Conservation (phyloP, 2,888 invertebrate genomes). For the Morpho deidamia region DNA sequence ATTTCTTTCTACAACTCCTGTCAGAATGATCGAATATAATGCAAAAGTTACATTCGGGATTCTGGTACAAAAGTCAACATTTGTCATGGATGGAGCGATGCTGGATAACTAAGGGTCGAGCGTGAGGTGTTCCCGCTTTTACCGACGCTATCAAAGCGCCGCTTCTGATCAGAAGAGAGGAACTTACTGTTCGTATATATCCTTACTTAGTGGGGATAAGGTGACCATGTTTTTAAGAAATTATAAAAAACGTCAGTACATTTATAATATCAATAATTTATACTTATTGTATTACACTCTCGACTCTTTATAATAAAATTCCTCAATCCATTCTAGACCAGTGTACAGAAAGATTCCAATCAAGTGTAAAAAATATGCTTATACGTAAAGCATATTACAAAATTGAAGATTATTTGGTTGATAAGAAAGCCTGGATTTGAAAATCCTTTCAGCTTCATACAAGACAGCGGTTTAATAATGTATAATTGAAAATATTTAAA, state of each 20-base stretch:
- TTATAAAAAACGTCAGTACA: not conserved
- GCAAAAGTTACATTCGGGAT: constrained; percentile 23
- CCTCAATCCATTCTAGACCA: no score
- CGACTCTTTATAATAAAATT: no score
- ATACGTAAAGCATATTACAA: no score
- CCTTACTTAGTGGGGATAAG: constrained; percentile 20
- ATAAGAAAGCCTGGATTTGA: no score
- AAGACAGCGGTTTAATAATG: no score
- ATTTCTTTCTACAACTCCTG: constrained; percentile 16
- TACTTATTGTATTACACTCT: no score
- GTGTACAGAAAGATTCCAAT: no score
- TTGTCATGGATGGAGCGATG: constrained; percentile 27
- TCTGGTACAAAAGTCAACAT: constrained; percentile 29
- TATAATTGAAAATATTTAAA: no score
- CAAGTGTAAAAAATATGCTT: no score
- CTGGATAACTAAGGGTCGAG: constrained; percentile 11
- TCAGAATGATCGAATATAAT: constrained; percentile 23
- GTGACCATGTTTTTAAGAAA: not conserved
- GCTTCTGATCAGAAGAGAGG: constrained; percentile 26
- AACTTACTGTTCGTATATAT: constrained; percentile 13
- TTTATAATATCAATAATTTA: no score
- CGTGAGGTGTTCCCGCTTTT: constrained; percentile 37
- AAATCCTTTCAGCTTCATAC: no score
- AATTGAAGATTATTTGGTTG: no score
- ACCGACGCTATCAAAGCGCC: constrained; percentile 50